Evolutionary conservation across 2,113 vertebrate genomes (phyloP), one percentile per base, ranked within the genome.

Genomic region (Dendrocopos noguchii): DNA sequence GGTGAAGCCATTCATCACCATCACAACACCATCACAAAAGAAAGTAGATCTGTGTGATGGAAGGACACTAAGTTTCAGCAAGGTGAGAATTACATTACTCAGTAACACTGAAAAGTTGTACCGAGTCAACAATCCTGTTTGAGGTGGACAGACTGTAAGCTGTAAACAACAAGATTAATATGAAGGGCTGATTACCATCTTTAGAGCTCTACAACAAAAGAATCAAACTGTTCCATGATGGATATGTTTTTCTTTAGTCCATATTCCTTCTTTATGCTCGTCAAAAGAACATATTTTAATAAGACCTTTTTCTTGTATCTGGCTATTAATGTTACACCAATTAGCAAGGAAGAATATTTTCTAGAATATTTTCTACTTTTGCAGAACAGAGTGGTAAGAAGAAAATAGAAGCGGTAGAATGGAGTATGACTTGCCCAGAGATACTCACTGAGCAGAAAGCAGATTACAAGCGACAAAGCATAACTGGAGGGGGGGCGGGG

Each of bases 141-240:
- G 47, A 22, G 7, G 29, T 63, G 15, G 18, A 57, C 19, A 36
- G 63, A 61, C 7, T 55, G 12, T 89, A 60, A 87, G 60, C 67
- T 80, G n/a, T 53, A 64, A 88, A 68, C 55, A 78, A 25, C 18
- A 47, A 75, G 44, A 87, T 81, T 75, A 84, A 55, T 44, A 81
- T 4, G 6, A 27, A 86, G 29, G 29, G 22, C 39, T 22, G 68
- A 88, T 66, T 67, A 88, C 12, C 42, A 46, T 33, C 10, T 78
- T 92, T 52, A 84, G 17, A 84, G 50, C 17, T 87, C 78, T 63
- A 29, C 55, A 81, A 52, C 25, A 87, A 86, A 56, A 22, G 80
- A 84, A 57, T 16, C 50, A 52, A 67, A 60, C 28, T 24, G 15
- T 65, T 87, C 34, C 47, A 71, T 82, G 59, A 56, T 33, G 10